phyloP scores from a whole-genome alignment of 1,140 invertebrate genomes.

The Gryllus bimaculatus region DNA sequence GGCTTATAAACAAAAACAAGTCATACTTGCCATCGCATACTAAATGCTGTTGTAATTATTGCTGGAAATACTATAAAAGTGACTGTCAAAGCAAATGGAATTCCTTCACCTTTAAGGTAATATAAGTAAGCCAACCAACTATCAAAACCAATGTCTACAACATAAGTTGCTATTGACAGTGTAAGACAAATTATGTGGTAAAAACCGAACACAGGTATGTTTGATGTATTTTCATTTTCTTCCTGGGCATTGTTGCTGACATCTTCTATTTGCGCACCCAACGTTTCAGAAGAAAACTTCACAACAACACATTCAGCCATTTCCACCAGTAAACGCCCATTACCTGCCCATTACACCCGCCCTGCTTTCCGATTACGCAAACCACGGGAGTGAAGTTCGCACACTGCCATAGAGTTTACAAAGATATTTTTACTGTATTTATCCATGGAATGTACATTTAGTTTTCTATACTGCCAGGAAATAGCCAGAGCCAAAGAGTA shows the following conservation, averaged over 20 bases:
- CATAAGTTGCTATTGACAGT: conserved; percentile 36
- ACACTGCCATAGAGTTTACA: too few relatives aligned
- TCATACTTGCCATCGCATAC: conserved; percentile 36
- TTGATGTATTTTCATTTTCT: conserved; percentile 28
- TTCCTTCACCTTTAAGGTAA: conserved; percentile 30
- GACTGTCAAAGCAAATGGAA: conserved; percentile 38
- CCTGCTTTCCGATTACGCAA: neutral
- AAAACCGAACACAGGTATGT: conserved; percentile 28
- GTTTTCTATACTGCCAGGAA: too few relatives aligned
- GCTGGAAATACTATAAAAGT: conserved; percentile 37
- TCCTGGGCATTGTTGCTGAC: conserved; percentile 26
- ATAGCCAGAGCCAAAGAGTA: too few relatives aligned
- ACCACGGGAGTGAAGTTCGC: too few relatives aligned
- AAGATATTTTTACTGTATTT: too few relatives aligned
- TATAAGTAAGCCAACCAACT: conserved; percentile 37
- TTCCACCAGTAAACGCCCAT: neutral
- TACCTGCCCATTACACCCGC: neutral
- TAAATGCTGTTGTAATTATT: conserved; percentile 36
- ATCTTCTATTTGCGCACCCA: conserved; percentile 30
- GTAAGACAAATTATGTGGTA: conserved; percentile 34
- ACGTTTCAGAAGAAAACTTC: conserved; percentile 32
- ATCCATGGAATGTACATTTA: too few relatives aligned
- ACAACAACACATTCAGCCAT: conserved; percentile 28
- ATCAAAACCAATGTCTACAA: conserved; percentile 35
- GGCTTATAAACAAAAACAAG: neutral